Percentiles rank a stretch among this genome's conserved stretches.
Conservation (phyloP, 2,888 invertebrate species). For the Gnatocerus cornutus region DNA sequence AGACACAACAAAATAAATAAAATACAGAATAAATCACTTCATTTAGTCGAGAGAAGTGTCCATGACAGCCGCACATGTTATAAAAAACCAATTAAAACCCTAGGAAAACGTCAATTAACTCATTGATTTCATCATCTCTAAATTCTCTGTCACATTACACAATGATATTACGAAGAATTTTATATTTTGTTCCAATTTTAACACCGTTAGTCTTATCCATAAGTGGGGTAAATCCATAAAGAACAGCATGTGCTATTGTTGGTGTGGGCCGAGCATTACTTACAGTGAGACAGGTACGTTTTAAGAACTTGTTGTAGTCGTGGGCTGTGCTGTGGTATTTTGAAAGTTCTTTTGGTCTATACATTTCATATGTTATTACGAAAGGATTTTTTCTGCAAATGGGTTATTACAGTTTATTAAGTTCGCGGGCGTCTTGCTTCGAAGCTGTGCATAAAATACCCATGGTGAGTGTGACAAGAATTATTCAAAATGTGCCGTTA, state of each 20-base stretch:
- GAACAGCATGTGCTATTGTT: conserved; percentile 48
- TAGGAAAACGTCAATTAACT: conserved; percentile 33
- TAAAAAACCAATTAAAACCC: conserved; percentile 42
- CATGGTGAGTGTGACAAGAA: conserved; percentile 10
- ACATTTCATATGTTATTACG: conserved; percentile 15
- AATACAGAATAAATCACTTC: conserved; percentile 43
- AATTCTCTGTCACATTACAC: conserved; percentile 11
- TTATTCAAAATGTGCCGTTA: no score
- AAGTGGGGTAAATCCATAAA: conserved; percentile 43
- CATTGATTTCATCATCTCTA: neutral
- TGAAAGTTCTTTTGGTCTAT: conserved; percentile 40
- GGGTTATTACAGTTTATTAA: conserved; percentile 12
- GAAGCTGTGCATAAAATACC: no score
- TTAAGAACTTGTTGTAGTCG: conserved; percentile 33
- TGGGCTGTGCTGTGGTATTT: conserved; percentile 34
- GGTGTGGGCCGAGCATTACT: conserved; percentile 47
- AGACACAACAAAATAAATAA: conserved; percentile 45
- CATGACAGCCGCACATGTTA: conserved; percentile 28
- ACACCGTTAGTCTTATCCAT: conserved; percentile 24
- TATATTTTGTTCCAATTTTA: conserved; percentile 31
- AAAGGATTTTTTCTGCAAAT: conserved; percentile 35
- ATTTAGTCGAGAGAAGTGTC: conserved; percentile 22
- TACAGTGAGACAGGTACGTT: conserved; percentile 49
- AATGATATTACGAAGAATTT: conserved; percentile 32
- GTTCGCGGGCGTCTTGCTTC: conserved; percentile 13